phyloP scores from a whole-genome alignment of 2,888 invertebrate species.

The Esperia sulphurella region DNA sequence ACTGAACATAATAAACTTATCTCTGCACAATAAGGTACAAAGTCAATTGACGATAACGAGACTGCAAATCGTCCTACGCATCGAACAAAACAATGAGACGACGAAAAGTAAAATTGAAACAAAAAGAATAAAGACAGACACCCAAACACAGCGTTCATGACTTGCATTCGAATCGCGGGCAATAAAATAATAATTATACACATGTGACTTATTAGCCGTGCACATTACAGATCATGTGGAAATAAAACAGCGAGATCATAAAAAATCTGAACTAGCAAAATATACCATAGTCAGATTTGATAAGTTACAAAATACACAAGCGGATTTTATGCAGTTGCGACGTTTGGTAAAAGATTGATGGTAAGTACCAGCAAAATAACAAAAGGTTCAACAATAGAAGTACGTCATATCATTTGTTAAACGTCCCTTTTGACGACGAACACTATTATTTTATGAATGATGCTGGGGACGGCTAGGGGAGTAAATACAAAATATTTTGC shows the following conservation, averaged over 20 bases:
- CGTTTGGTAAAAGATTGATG: conserved; percentile 29
- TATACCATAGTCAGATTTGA: conserved; percentile 7
- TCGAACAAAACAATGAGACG: conserved; percentile 50
- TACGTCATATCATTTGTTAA: conserved; percentile 76
- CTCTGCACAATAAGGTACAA: conserved; percentile 30
- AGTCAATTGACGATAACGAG: conserved; percentile 20
- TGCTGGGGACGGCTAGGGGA: conserved; percentile 50
- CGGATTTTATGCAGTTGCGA: conserved; percentile 22
- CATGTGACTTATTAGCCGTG: conserved; percentile 74
- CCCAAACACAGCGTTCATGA: conserved; percentile 60
- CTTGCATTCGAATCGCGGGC: conserved; percentile 64
- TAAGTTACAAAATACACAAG: conserved; percentile 20
- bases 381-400: conserved; percentile 74
- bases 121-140: conserved; percentile 42
- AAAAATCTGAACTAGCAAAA: conserved; percentile 10
- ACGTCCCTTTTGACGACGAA: conserved; percentile 74
- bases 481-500: conserved; percentile 30
- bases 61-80: conserved; percentile 51
- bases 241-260: conserved; percentile 35
- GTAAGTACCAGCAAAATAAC: conserved; percentile 62
- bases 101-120: conserved; percentile 47
- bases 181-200: conserved; percentile 78
- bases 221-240: conserved; percentile 54
- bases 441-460: conserved; percentile 76
- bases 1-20: conserved; percentile 21